Evolutionary conservation across 2,888 invertebrate species (phyloP), one percentile per base, ranked within the genome.

Genomic region (Pollenia labialis): DNA sequence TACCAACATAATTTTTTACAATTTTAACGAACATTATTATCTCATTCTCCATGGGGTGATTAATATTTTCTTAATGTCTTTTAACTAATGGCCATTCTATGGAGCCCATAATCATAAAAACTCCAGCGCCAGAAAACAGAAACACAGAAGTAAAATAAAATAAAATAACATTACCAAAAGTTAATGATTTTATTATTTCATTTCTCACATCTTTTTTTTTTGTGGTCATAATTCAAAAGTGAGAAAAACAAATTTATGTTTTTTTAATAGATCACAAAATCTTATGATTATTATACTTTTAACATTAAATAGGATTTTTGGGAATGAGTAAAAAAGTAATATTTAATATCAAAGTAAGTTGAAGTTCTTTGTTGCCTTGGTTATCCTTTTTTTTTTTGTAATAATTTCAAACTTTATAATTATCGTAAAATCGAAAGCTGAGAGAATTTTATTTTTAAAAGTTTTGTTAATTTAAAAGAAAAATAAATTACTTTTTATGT

Each of bases 31-130:
- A 32, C 16, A 81, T 68, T 82, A 16, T 64, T 48, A 82, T 44
- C 68, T 60, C 60, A 62, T 62, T 79, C 82, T 79, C 85, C n/a
- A 44, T 60, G 81, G 81, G 77, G 76, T 84, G 83, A 87, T 86
- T 81, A 84, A 87, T 84, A 87, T 84, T 72, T 76, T 72, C 18
- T 71, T 87, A 87, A 87, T 87, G 68, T 76, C 66, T 87, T 83
- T 66, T 54, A 81, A 62, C 83, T 87, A 83, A 83, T 76, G 80
- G 69, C 58, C 62, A 69, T 81, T 71, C 80, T 71, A 66, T 58
- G 60, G 64, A 58, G 64, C 69, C 62, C 80, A 87, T 81, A 87
- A 83, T 68, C 83, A 79, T 83, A 80, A 81, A 83, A 56, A 44
- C 16, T 11, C 8, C 23, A 81, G 10, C 32, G 60, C 10, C 40